These are phyloP conservation scores for Lacanobia oleracea DNA, from an alignment of 2,888 invertebrate genomes.

Conservation along the genomic window DNA sequence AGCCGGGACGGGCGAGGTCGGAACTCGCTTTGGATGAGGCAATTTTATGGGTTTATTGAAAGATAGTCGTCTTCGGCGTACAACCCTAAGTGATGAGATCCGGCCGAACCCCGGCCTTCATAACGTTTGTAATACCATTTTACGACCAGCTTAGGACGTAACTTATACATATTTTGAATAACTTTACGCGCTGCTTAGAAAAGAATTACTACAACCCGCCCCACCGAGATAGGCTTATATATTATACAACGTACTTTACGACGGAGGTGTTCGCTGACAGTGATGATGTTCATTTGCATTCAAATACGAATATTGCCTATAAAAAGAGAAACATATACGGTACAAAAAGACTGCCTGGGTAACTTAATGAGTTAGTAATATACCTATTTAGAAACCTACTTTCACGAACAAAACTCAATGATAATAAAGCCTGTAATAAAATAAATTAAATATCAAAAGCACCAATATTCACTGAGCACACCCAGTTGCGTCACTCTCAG, in stretches of 20 bases:
- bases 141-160: slow-evolving; percentile 87
- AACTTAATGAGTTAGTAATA: not conserved
- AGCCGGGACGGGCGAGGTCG: slow-evolving; percentile 70
- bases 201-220: slow-evolving; percentile 81
- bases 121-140: slow-evolving; percentile 89
- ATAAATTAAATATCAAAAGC: slow-evolving; percentile 52
- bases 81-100: slow-evolving; percentile 88
- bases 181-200: slow-evolving; percentile 85
- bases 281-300: slow-evolving; percentile 30
- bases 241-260: slow-evolving; percentile 54
- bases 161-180: slow-evolving; percentile 89
- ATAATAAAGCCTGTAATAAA: slow-evolving; percentile 25
- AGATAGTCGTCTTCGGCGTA: slow-evolving; percentile 83
- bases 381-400: not conserved
- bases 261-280: slow-evolving; percentile 55
- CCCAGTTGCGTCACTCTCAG: slow-evolving; percentile 60
- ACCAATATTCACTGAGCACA: slow-evolving; percentile 57
- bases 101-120: slow-evolving; percentile 85
- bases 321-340: not conserved
- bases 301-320: slow-evolving; percentile 7
- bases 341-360: not conserved
- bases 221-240: slow-evolving; percentile 76
- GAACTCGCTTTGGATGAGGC: slow-evolving; percentile 76
- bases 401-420: slow-evolving; percentile 16
- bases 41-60: slow-evolving; percentile 87